phyloP scores from a whole-genome alignment of 2,888 invertebrate genomes.

The Enchytraeus crypticus region DNA sequence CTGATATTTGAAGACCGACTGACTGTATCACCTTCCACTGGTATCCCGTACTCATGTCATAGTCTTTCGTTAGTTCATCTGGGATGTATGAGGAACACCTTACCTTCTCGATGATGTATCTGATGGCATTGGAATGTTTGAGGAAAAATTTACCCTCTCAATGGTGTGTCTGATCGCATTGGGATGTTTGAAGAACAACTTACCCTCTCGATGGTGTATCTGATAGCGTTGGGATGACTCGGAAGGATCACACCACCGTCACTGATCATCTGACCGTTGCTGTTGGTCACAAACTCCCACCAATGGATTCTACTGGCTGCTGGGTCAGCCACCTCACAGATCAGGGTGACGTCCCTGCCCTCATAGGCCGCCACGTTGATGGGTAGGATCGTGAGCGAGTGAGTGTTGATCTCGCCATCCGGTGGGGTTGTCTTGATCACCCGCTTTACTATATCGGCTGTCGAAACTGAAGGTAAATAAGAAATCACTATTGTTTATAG shows the following conservation, averaged over 20 bases:
- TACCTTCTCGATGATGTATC: slow-evolving; percentile 5
- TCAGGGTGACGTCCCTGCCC: neutral
- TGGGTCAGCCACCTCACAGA: neutral
- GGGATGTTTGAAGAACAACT: too few relatives aligned
- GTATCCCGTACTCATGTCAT: too few relatives aligned
- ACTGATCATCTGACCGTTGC: slow-evolving; percentile 1
- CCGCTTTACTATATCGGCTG: too few relatives aligned
- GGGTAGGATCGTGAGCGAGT: neutral
- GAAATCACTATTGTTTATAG: too few relatives aligned
- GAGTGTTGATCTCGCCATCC: too few relatives aligned
- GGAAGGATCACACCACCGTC: neutral
- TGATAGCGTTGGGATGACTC: neutral
- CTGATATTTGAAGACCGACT: too few relatives aligned
- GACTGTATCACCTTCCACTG: too few relatives aligned
- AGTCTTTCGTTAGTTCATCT: too few relatives aligned
- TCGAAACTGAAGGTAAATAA: too few relatives aligned
- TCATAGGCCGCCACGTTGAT: neutral
- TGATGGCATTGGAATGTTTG: neutral
- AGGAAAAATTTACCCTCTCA: neutral
- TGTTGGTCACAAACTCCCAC: neutral
- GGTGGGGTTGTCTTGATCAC: too few relatives aligned
- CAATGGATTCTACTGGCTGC: neutral
- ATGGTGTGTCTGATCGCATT: neutral
- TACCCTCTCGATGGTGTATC: slow-evolving; percentile 5
- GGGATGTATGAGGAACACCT: too few relatives aligned